Conservation (phyloP, 2,888 invertebrate genomes). For the Hydrotaea diabolus region DNA sequence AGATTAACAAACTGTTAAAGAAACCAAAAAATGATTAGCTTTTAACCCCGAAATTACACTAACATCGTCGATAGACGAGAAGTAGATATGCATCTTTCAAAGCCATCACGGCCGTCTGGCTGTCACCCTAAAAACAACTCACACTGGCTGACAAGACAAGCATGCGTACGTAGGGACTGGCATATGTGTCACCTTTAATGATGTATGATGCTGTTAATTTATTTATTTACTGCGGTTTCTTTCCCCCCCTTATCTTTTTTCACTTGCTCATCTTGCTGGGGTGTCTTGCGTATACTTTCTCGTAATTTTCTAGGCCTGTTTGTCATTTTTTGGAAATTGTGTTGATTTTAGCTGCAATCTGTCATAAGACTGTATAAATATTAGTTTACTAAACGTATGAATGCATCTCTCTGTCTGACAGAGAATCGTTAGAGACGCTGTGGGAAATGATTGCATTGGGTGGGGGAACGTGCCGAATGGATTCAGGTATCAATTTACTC, state of each 20-base stretch:
- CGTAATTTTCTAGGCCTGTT: not conserved
- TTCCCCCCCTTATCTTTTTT: not conserved
- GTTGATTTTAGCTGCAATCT: constrained; percentile 54
- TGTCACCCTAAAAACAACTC: not conserved
- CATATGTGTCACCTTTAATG: constrained; percentile 48
- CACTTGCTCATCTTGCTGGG: not conserved
- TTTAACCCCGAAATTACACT: constrained; percentile 38
- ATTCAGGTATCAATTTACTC: constrained; percentile 49
- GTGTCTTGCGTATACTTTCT: not conserved
- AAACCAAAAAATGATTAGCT: constrained; percentile 54
- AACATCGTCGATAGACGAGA: not conserved
- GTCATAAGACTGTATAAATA: constrained; percentile 52
- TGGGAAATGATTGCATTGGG: too few relatives aligned
- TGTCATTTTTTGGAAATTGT: constrained; percentile 18
- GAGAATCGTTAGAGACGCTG: too few relatives aligned
- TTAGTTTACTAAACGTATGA: constrained; percentile 38
- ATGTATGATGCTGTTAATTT: constrained; percentile 57
- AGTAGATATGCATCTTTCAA: not conserved
- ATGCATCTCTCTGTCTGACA: not conserved
- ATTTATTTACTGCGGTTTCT: constrained; percentile 16
- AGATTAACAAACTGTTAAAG: constrained; percentile 40
- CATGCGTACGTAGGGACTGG: not conserved
- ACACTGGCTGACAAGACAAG: not conserved
- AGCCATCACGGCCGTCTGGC: not conserved
- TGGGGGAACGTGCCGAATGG: constrained; percentile 24